A percentile compares a stretch with the other conserved stretches of the same genome.
Conservation (phyloP, 2,888 invertebrate species). For the Dasysyrphus tricinctus region DNA sequence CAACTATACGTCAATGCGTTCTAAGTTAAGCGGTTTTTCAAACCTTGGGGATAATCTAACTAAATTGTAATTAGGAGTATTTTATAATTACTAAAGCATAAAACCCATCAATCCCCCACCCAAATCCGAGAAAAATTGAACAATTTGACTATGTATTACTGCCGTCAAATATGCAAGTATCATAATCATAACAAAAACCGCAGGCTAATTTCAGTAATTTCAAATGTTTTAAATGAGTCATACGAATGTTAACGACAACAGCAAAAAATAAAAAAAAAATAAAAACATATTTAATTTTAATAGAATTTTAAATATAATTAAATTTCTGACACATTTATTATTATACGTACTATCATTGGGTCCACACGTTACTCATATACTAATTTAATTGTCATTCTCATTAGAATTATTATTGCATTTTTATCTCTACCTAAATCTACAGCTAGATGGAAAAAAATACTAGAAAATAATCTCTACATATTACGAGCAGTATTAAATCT, state of each 20-base stretch:
- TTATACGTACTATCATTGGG: neutral
- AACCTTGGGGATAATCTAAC: no score
- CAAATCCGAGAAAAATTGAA: neutral
- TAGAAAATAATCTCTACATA: no score
- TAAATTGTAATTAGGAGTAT: no score
- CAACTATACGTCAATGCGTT: no score
- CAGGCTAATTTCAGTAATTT: slow-evolving; percentile 6
- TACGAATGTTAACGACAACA: neutral
- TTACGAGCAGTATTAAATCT: no score
- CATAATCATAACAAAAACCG: neutral
- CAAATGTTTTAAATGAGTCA: neutral
- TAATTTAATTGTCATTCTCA: neutral
- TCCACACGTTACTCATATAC: neutral
- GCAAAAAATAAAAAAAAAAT: neutral
- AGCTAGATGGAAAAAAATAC: neutral
- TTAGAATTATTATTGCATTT: neutral
- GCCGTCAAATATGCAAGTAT: neutral
- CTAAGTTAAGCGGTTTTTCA: no score
- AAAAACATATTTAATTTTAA: slow-evolving; percentile 18
- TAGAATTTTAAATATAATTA: slow-evolving; percentile 36
- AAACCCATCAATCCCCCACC: neutral
- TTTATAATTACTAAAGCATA: neutral
- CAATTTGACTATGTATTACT: neutral
- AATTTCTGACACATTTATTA: slow-evolving; percentile 17
- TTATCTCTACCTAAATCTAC: neutral